Conservation (phyloP, 2,888 invertebrate species). For the Aproaerema taeniolella region DNA sequence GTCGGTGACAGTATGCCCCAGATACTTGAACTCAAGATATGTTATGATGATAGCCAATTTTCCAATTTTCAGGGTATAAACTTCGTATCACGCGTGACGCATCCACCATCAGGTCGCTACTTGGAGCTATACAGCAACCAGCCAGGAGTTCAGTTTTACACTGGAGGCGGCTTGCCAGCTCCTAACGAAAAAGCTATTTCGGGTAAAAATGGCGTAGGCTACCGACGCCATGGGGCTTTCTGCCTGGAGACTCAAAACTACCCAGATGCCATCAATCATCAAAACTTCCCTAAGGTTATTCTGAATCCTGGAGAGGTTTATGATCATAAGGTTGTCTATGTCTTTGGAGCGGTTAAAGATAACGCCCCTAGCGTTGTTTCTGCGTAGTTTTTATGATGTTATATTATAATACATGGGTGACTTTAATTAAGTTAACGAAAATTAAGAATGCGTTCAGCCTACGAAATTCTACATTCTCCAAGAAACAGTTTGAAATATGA, state of each 20-base stretch:
- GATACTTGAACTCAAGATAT: too few relatives aligned
- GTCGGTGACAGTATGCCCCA: too few relatives aligned
- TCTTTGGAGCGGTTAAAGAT: conserved; percentile 71
- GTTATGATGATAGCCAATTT: too few relatives aligned
- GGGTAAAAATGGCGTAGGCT: conserved; percentile 66
- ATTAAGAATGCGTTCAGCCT: too few relatives aligned
- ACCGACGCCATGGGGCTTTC: conserved; percentile 87
- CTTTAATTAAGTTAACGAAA: not conserved
- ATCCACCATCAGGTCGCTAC: conserved; percentile 83
- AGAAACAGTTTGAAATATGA: too few relatives aligned
- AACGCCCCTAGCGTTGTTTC: not conserved
- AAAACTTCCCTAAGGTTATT: conserved; percentile 83
- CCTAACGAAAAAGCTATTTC: conserved; percentile 45
- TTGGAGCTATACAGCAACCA: conserved; percentile 90
- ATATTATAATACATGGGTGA: not conserved
- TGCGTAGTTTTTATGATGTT: too few relatives aligned
- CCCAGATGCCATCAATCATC: conserved; percentile 91
- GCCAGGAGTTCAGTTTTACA: conserved; percentile 95
- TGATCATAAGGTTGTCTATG: conserved; percentile 82
- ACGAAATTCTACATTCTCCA: not conserved
- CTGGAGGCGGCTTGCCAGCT: conserved; percentile 84
- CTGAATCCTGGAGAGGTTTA: conserved; percentile 84
- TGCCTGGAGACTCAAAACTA: conserved; percentile 95
- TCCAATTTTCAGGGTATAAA: conserved; percentile 35
- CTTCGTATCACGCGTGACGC: conserved; percentile 73